Percentiles rank a stretch among this genome's conserved stretches.
These are phyloP conservation scores for Athalia cordata DNA, from an alignment of 2,888 invertebrate species.

Conservation along the genomic window DNA sequence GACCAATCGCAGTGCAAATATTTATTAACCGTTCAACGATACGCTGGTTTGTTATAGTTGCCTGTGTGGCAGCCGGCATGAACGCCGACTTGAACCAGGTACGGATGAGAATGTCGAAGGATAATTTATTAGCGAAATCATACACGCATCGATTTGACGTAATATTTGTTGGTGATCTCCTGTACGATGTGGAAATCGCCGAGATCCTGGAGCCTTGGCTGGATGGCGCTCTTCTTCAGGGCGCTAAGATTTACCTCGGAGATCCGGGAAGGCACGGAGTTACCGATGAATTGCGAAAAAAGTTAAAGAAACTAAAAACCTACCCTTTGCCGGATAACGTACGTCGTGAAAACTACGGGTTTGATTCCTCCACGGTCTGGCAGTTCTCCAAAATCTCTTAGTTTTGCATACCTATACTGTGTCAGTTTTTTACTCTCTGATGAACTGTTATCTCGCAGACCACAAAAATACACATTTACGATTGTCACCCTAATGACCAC, in stretches of 20 bases:
- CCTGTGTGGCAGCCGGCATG: constrained; percentile 74
- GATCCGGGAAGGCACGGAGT: constrained; percentile 79
- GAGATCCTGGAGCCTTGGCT: constrained; percentile 77
- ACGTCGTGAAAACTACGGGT: constrained; percentile 77
- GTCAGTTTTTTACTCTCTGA: too few species aligned
- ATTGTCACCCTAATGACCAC: too few species aligned
- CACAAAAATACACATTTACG: too few species aligned
- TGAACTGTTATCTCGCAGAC: too few species aligned
- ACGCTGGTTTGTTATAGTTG: constrained; percentile 72
- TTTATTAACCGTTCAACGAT: background rate
- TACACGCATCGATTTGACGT: constrained; percentile 73
- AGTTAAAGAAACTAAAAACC: constrained; percentile 71
- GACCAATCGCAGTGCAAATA: constrained; percentile 20
- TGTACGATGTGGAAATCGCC: constrained; percentile 80
- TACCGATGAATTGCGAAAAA: constrained; percentile 68
- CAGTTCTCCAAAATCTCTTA: constrained; percentile 50
- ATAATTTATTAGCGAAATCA: constrained; percentile 73
- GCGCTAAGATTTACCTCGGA: constrained; percentile 75
- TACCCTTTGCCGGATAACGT: constrained; percentile 74
- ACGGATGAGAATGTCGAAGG: constrained; percentile 68
- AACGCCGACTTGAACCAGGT: constrained; percentile 76
- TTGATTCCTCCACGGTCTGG: constrained; percentile 75
- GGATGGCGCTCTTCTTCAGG: constrained; percentile 51
- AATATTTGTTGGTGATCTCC: constrained; percentile 82
- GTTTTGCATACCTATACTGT: too few species aligned